A percentile compares a stretch with the other conserved stretches of the same genome.
These are phyloP conservation scores for Irena cyanogastra DNA, from an alignment of 2,113 vertebrate genomes.

Conservation along the genomic window DNA sequence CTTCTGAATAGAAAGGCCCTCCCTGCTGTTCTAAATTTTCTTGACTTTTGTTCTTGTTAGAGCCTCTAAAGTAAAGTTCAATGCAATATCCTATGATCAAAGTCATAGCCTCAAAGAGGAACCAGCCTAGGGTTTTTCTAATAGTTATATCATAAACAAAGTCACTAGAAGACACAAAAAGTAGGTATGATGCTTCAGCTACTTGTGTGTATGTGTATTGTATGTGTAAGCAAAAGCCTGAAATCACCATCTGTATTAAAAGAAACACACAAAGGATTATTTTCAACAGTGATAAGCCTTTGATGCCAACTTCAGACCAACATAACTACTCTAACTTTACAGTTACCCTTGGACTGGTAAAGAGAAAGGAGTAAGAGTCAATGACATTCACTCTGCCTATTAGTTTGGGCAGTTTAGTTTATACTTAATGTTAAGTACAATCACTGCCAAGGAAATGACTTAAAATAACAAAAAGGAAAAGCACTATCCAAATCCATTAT, in stretches of 20 bases:
- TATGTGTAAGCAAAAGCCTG: neutral
- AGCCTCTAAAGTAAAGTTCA: neutral
- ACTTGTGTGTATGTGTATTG: neutral
- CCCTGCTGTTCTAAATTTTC: conserved; percentile 18
- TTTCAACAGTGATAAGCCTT: neutral
- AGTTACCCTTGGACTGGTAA: neutral
- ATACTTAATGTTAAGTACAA: neutral
- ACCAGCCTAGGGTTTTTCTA: neutral
- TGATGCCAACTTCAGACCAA: neutral
- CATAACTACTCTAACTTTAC: neutral
- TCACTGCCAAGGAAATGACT: neutral
- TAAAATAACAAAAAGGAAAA: neutral
- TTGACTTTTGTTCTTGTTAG: neutral
- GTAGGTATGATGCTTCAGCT: neutral
- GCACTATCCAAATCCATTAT: neutral
- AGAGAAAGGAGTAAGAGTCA: neutral
- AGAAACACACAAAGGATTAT: neutral
- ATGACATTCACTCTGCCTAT: neutral
- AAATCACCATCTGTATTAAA: neutral
- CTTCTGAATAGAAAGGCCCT: neutral
- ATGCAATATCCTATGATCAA: neutral
- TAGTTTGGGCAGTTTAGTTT: neutral
- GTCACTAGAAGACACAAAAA: neutral
- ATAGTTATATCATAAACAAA: neutral
- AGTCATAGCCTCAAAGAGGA: neutral